These are phyloP conservation scores for Agelas oroides DNA, from an alignment of 37 sponge, comb jelly and placozoan genomes.

Conservation along the genomic window DNA sequence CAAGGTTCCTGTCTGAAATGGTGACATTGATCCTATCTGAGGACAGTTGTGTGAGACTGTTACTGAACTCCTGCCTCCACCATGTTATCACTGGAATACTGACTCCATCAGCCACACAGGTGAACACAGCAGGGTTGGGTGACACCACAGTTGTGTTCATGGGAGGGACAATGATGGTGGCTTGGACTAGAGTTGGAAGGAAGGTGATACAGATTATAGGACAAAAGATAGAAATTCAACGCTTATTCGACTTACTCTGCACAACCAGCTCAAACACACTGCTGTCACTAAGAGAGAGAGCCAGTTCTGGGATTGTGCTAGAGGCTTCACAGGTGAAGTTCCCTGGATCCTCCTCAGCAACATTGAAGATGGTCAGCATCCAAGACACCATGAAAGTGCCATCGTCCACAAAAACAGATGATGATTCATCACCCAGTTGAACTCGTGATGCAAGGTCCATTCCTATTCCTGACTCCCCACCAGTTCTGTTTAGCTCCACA, in stretches of 20 bases:
- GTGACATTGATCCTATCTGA: too few species aligned
- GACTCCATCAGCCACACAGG: constrained; percentile 41
- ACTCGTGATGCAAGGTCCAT: too few species aligned
- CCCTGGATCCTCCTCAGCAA: too few species aligned
- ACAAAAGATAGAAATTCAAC: too few species aligned
- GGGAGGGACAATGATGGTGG: constrained; percentile 11
- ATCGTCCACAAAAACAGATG: not conserved
- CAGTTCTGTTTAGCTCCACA: not conserved
- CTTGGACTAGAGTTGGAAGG: not conserved
- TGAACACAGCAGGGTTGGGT: constrained; percentile 15
- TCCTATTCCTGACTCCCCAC: not conserved
- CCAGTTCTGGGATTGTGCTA: too few species aligned
- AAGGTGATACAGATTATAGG: too few species aligned
- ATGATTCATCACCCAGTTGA: too few species aligned
- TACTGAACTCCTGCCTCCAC: constrained; percentile 9
- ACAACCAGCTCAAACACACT: constrained; percentile 44
- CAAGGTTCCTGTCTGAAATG: too few species aligned
- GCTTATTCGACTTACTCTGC: constrained; percentile 22
- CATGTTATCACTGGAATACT: constrained; percentile 65
- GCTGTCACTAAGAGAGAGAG: not conserved
- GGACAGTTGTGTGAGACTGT: too few species aligned
- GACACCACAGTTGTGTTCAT: not conserved
- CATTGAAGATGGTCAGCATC: too few species aligned
- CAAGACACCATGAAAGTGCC: not conserved
- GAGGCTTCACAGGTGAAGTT: too few species aligned